Evolutionary conservation across 2,797 vertebrate genomes (phyloP).

Genomic region (Poecilia wingei): DNA sequence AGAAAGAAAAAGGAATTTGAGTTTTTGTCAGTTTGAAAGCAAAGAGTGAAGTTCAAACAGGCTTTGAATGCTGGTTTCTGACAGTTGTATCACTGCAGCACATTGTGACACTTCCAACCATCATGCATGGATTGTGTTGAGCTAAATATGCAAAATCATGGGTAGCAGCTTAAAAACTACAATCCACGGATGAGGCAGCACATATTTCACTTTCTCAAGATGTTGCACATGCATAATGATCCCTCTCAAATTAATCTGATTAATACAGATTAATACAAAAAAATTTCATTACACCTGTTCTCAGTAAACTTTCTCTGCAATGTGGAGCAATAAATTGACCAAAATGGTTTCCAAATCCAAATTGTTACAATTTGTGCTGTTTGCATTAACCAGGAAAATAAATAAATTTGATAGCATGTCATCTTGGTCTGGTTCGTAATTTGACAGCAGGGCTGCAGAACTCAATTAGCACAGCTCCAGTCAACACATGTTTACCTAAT

Average conservation of each 20-base stretch:
- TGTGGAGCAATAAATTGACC: constrained; percentile 24
- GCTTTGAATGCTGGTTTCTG: constrained; percentile 15
- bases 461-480: constrained; percentile 35
- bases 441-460: constrained; percentile 33
- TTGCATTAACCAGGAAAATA: constrained; percentile 10
- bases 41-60: constrained; percentile 5
- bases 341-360: constrained; percentile 40
- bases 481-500: constrained; percentile 45
- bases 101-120: constrained; percentile 24
- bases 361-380: constrained; percentile 12
- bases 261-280: constrained; percentile 18
- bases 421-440: constrained; percentile 23
- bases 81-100: constrained; percentile 17
- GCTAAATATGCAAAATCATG: constrained; percentile 21
- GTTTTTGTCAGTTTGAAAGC: constrained; percentile 3
- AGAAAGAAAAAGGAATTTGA: not conserved
- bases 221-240: not conserved
- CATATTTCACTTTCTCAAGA: not conserved
- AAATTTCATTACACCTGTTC: not conserved
- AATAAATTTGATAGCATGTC: constrained; percentile 30
- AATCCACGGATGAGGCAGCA: constrained; percentile 5
- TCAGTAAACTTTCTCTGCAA: constrained; percentile 22
- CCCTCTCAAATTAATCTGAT: not conserved
- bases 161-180: constrained; percentile 17
- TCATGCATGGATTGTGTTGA: constrained; percentile 13